phyloP scores from a whole-genome alignment of 92 coral and sea anemone genomes.

The Phenganax marumi region DNA sequence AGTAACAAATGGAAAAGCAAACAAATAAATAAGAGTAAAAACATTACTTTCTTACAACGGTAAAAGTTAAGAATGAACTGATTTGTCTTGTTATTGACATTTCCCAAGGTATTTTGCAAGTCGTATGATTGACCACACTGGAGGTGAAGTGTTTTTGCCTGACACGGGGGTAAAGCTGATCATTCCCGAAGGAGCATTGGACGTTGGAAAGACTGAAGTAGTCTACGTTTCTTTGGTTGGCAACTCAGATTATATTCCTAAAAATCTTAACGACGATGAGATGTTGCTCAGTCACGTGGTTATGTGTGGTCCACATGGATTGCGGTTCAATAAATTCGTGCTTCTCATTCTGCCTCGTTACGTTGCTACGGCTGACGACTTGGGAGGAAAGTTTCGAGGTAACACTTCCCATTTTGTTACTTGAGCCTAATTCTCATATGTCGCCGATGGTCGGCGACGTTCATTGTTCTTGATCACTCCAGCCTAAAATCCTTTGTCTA shows the following conservation, averaged over 20 bases:
- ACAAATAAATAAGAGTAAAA: too few species aligned
- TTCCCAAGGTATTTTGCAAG: constrained; percentile 23
- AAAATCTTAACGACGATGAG: constrained; percentile 46
- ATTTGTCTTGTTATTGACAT: background rate
- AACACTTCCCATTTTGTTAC: too few species aligned
- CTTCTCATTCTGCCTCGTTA: constrained; percentile 77
- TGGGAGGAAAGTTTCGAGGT: background rate
- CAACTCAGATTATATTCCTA: constrained; percentile 63
- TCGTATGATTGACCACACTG: constrained; percentile 64
- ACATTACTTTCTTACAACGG: too few species aligned
- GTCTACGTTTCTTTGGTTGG: constrained; percentile 72
- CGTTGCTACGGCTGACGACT: constrained; percentile 54
- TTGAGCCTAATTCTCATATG: too few species aligned
- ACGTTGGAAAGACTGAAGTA: constrained; percentile 65
- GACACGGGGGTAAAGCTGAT: constrained; percentile 70
- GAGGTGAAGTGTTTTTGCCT: constrained; percentile 72
- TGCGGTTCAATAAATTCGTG: constrained; percentile 75
- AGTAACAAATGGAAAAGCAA: too few species aligned
- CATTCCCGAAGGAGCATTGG: constrained; percentile 73
- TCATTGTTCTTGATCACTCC: too few species aligned
- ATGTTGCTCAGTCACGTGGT: constrained; percentile 78
- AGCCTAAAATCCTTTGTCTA: too few species aligned
- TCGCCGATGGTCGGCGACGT: too few species aligned
- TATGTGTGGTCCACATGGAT: constrained; percentile 90
- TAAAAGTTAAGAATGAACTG: too few species aligned